Conservation (phyloP, 2,888 invertebrate species). For the Parnassius apollo region DNA sequence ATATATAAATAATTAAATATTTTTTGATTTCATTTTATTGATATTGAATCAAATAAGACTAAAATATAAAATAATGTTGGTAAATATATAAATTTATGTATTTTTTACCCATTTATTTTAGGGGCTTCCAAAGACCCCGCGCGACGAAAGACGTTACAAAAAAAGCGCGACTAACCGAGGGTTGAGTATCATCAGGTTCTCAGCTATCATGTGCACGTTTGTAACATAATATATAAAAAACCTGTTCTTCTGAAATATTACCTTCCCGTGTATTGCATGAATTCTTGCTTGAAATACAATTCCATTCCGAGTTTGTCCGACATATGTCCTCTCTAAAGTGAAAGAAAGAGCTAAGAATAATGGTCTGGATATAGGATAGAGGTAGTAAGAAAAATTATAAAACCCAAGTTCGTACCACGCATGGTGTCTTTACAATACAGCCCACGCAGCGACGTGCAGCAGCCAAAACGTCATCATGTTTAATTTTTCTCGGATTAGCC, state of each 20-base stretch:
- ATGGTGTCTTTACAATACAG: conserved; percentile 83
- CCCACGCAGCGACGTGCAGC: conserved; percentile 85
- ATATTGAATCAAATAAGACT: no score
- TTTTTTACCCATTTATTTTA: no score
- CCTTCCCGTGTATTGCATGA: conserved; percentile 95
- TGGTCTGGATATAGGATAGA: neutral
- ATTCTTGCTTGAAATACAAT: conserved; percentile 95
- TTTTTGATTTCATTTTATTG: no score
- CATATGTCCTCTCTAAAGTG: conserved; percentile 86
- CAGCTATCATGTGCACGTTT: neutral
- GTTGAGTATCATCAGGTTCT: neutral
- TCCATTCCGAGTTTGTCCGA: conserved; percentile 90
- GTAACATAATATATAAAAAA: neutral
- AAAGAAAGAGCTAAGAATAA: conserved; percentile 32
- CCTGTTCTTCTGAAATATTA: conserved; percentile 47
- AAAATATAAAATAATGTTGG: no score
- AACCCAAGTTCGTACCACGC: conserved; percentile 52
- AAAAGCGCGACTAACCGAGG: no score
- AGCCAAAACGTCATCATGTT: conserved; percentile 83
- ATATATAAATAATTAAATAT: no score
- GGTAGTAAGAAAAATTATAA: neutral
- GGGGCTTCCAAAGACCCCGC: no score
- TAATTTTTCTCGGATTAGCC: conserved; percentile 69
- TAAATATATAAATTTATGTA: no score
- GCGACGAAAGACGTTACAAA: no score